These are phyloP conservation scores for Gallirallus australis DNA, from an alignment of 2,797 vertebrate species.

Conservation along the genomic window DNA sequence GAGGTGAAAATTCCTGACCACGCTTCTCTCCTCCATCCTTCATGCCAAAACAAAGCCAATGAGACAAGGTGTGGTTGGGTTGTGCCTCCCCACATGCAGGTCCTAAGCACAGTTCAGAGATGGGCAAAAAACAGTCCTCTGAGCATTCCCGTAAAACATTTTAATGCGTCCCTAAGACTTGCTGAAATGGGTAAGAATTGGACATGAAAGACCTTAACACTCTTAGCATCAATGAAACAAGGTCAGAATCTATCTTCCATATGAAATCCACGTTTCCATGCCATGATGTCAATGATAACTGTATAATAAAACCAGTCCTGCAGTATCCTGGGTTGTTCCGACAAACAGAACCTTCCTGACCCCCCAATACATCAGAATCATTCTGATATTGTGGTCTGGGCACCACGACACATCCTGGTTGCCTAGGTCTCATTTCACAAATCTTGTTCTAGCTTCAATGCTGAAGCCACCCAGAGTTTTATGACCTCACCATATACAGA, in stretches of 20 bases:
- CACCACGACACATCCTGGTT: not conserved
- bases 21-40: not conserved
- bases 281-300: not conserved
- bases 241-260: not conserved
- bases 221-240: not conserved
- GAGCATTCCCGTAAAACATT: not conserved
- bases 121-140: not conserved
- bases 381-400: not conserved
- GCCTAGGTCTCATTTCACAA: not conserved
- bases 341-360: not conserved
- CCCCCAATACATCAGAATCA: not conserved
- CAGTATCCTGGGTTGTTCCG: not conserved
- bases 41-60: not conserved
- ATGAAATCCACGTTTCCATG: not conserved
- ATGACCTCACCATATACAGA: not conserved
- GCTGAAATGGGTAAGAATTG: not conserved
- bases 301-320: not conserved
- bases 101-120: not conserved
- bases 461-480: not conserved
- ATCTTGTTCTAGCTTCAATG: not conserved
- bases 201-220: not conserved
- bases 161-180: not conserved
- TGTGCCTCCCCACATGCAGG: not conserved
- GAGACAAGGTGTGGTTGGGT: not conserved
- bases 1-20: not conserved